A percentile compares a stretch with the other conserved stretches of the same genome.
These are phyloP conservation scores for Antrozous pallidus DNA, from an alignment of 2,797 vertebrate species.

Conservation along the genomic window DNA sequence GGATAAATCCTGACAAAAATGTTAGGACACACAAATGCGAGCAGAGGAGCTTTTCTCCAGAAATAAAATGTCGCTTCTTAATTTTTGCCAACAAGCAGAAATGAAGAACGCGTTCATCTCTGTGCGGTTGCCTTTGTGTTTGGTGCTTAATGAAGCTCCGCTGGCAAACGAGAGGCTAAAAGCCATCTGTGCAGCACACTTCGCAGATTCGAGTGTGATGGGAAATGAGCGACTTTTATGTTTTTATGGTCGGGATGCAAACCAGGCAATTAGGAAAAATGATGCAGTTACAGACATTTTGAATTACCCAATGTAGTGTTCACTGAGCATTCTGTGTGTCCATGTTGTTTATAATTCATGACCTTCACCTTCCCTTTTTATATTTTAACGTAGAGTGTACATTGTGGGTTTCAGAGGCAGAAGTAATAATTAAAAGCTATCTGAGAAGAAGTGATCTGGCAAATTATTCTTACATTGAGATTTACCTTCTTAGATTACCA, in stretches of 20 bases:
- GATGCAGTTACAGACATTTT: not conserved
- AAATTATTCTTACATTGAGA: not conserved
- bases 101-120: not conserved
- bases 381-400: not conserved
- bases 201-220: not conserved
- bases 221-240: conserved; percentile 18
- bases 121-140: conserved; percentile 29
- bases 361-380: not conserved
- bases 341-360: not conserved
- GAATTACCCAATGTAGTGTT: not conserved
- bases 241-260: not conserved
- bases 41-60: not conserved
- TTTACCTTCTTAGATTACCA: not conserved
- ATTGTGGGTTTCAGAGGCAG: not conserved
- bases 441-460: not conserved
- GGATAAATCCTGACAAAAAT: conserved; percentile 19
- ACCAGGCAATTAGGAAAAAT: not conserved
- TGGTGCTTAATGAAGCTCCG: conserved; percentile 51
- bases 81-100: conserved; percentile 43
- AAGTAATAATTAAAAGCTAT: not conserved
- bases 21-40: conserved; percentile 37
- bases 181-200: not conserved
- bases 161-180: conserved; percentile 12
- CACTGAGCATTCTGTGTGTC: not conserved
- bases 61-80: conserved; percentile 1